Conservation (phyloP, 2,797 vertebrate species). For the Lagorchestes hirsutus region DNA sequence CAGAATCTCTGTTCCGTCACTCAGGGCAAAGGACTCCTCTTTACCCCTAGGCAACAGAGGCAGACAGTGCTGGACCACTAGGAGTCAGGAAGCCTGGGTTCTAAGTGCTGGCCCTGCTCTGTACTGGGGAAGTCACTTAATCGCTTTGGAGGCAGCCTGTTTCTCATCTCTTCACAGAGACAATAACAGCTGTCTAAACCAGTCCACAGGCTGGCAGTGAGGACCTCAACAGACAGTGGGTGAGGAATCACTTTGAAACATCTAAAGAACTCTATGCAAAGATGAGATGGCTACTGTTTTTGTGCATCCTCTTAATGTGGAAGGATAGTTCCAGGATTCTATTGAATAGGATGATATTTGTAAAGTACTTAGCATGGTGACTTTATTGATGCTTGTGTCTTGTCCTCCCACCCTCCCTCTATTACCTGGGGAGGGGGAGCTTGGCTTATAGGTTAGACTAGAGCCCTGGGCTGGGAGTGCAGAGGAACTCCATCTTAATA, state of each 20-base stretch:
- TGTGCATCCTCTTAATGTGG: background rate
- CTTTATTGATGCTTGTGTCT: background rate
- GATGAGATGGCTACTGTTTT: background rate
- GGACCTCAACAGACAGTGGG: background rate
- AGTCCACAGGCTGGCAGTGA: background rate
- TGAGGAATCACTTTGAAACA: background rate
- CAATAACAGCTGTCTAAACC: background rate
- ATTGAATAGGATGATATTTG: background rate
- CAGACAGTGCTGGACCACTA: background rate
- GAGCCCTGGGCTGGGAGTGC: background rate
- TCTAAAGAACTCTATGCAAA: background rate
- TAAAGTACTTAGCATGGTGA: background rate
- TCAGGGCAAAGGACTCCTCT: background rate
- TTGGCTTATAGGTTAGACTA: background rate
- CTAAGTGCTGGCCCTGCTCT: background rate
- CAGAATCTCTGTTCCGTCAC: background rate
- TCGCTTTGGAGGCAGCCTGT: background rate
- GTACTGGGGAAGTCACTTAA: background rate
- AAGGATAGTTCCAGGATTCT: background rate
- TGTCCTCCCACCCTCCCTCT: background rate
- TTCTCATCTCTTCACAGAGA: background rate
- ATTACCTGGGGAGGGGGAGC: background rate
- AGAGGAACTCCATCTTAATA: background rate
- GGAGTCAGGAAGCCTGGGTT: background rate
- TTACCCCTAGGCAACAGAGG: background rate